Evolutionary conservation across 2,797 vertebrate species (phyloP).

Genomic region (Ctenopoma multispine): DNA sequence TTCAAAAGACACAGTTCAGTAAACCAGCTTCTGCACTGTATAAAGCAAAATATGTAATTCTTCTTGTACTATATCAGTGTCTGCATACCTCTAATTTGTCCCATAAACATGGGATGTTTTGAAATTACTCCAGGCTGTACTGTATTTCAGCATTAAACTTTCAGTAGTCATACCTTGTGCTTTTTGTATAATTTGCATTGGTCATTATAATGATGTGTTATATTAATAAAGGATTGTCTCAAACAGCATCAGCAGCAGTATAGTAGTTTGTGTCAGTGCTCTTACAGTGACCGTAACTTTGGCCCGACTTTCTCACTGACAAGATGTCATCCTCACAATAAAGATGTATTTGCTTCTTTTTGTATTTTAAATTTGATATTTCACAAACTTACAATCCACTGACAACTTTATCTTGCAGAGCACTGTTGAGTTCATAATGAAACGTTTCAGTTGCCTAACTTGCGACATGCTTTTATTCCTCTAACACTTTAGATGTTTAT

Average conservation of each 20-base stretch:
- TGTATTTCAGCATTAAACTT: conserved; percentile 58
- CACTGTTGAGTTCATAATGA: conserved; percentile 65
- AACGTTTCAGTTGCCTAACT: conserved; percentile 71
- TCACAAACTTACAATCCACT: conserved; percentile 61
- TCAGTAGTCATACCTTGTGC: conserved; percentile 45
- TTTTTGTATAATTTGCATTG: conserved; percentile 61
- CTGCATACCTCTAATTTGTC: conserved; percentile 49
- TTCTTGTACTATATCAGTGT: conserved; percentile 60
- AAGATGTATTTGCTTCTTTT: conserved; percentile 64
- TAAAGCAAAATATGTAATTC: conserved; percentile 63
- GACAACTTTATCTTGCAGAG: conserved; percentile 62
- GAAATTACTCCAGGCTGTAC: conserved; percentile 53
- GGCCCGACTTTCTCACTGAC: conserved; percentile 53
- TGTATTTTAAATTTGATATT: conserved; percentile 67
- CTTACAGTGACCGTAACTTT: conserved; percentile 54
- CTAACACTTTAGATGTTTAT: conserved; percentile 75
- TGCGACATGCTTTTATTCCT: conserved; percentile 67
- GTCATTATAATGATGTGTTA: conserved; percentile 37
- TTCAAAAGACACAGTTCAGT: conserved; percentile 28
- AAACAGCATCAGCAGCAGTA: conserved; percentile 46
- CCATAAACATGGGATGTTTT: conserved; percentile 46
- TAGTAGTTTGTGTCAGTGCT: conserved; percentile 21
- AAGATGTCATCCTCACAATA: conserved; percentile 35
- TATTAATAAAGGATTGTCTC: conserved; percentile 39
- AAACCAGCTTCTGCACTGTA: conserved; percentile 72